Conservation (phyloP, 2,113 vertebrate genomes). For the Mugil cephalus region DNA sequence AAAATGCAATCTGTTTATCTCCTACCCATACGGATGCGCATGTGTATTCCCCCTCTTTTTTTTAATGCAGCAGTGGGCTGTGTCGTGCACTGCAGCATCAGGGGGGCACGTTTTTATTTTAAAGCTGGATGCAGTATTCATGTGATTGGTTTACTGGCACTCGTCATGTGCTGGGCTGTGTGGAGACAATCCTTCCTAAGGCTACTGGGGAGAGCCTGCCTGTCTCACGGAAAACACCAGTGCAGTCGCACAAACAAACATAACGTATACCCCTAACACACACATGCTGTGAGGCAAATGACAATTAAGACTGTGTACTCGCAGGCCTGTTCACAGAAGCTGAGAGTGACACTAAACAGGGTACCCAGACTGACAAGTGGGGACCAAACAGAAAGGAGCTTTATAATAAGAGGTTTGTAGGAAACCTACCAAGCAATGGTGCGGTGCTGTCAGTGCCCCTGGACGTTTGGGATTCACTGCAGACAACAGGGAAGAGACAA, state of each 20-base stretch:
- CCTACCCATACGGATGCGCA: not conserved
- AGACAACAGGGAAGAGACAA: conserved; percentile 16
- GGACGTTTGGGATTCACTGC: conserved; percentile 25
- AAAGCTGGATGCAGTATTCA: conserved; percentile 65
- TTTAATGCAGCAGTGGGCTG: conserved; percentile 20
- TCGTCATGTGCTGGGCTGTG: conserved; percentile 56
- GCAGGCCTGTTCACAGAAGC: conserved; percentile 29
- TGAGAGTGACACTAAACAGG: conserved; percentile 20
- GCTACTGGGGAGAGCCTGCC: conserved; percentile 32
- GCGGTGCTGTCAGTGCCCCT: conserved; percentile 25
- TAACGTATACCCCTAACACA: not conserved
- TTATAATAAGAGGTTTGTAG: not conserved
- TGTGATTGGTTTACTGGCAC: conserved; percentile 59
- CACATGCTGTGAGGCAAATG: conserved; percentile 21
- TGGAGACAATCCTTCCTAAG: conserved; percentile 58
- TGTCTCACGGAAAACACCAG: conserved; percentile 15
- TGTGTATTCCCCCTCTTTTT: not conserved
- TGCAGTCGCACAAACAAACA: conserved; percentile 6
- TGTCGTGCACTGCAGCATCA: conserved; percentile 58
- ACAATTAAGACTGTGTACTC: conserved; percentile 49
- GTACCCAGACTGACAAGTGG: not conserved
- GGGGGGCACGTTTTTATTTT: conserved; percentile 44
- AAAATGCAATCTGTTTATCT: not conserved
- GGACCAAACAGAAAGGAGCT: conserved; percentile 33
- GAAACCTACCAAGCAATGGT: conserved; percentile 2